Base-by-base conservation (phyloP, 2,113 vertebrate genomes). In the Alethe diademata region DNA sequence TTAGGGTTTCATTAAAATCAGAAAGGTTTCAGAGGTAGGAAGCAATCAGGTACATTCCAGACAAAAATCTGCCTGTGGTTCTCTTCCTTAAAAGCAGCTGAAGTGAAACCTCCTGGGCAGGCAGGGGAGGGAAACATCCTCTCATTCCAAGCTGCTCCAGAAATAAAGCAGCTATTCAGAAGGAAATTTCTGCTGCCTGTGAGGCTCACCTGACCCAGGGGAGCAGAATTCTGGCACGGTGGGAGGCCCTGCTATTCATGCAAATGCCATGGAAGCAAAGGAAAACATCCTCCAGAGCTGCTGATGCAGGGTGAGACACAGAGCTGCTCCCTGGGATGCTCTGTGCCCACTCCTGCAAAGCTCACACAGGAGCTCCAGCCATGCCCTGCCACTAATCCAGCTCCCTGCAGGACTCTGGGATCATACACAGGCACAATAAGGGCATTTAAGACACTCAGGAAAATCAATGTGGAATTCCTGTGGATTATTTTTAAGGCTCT, bases 191-290 rank as follows among this genome's bases (percentile, higher is more conserved):
- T 86, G 88, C 90, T 70, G 90, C 85, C 88, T 76, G 65, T 35
- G 75, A 83, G 86, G 78, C 81, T 92, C 92, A 73, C 88, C 79
- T 91, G 92, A 53, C 54, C 78, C 92, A 88, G 88, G 75, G 62
- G 90, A 86, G 17, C 0, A 0, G 88, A 67, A 60, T 75, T 61
- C 36, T 40, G 80, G 76, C 92, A 5, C 14, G 0, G 14, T 24
- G 80, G 93, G 87, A 91, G 86, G 84, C 87, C 9, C 11, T 48
- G 82, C 78, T 70, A 8, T 7, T 38, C 88, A 76, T n/a, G 5
- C 20, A 47, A 3, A 53, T 9, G 74, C 2, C 23, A 6, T 1
- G 47, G 93, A 43, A 61, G 56, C 5, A 15, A 43, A 85, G 1
- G 8, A 29, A 58, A 79, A 66, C 67, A 54, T 2, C 9, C 43